These are phyloP conservation scores for Eupithecia pulchellata DNA, from an alignment of 2,888 invertebrate species.

Conservation along the genomic window DNA sequence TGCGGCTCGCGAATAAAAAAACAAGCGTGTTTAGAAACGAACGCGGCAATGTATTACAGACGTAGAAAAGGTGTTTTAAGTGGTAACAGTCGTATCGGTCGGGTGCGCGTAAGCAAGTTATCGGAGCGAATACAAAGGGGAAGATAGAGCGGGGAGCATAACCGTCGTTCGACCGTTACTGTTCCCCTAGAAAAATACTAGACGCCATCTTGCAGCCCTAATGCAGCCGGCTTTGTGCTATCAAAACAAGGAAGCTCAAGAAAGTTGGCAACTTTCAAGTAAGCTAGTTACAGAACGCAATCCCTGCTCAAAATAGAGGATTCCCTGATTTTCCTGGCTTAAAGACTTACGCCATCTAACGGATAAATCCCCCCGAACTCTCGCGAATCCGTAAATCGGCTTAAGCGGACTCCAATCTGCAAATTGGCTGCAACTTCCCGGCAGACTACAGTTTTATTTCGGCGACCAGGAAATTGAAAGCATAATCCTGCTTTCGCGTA, in stretches of 20 bases:
- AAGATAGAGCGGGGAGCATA: constrained; percentile 84
- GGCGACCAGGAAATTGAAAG: constrained; percentile 62
- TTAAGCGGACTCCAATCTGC: constrained; percentile 57
- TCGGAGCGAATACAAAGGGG: constrained; percentile 85
- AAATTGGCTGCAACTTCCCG: constrained; percentile 27
- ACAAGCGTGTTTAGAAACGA: constrained; percentile 52
- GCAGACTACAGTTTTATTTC: constrained; percentile 50
- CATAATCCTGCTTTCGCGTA: constrained; percentile 71
- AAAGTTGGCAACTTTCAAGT: constrained; percentile 51
- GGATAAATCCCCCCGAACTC: constrained; percentile 64
- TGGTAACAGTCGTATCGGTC: constrained; percentile 79
- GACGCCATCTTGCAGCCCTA: constrained; percentile 76
- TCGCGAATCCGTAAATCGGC: constrained; percentile 67
- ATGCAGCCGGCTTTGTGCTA: constrained; percentile 60
- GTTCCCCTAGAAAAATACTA: constrained; percentile 83
- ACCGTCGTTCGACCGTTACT: constrained; percentile 85
- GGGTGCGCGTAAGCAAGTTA: constrained; percentile 85
- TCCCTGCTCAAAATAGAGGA: constrained; percentile 59
- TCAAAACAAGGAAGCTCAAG: constrained; percentile 67
- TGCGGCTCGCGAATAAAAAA: constrained; percentile 62
- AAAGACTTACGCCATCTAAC: constrained; percentile 61
- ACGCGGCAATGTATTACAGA: constrained; percentile 72
- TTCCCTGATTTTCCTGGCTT: constrained; percentile 57
- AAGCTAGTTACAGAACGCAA: constrained; percentile 51
- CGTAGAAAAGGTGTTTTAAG: constrained; percentile 73